A percentile compares a stretch with the other conserved stretches of the same genome.
These are phyloP conservation scores for Drosophila lutescens DNA, from an alignment of 2,888 invertebrate species.

Conservation along the genomic window DNA sequence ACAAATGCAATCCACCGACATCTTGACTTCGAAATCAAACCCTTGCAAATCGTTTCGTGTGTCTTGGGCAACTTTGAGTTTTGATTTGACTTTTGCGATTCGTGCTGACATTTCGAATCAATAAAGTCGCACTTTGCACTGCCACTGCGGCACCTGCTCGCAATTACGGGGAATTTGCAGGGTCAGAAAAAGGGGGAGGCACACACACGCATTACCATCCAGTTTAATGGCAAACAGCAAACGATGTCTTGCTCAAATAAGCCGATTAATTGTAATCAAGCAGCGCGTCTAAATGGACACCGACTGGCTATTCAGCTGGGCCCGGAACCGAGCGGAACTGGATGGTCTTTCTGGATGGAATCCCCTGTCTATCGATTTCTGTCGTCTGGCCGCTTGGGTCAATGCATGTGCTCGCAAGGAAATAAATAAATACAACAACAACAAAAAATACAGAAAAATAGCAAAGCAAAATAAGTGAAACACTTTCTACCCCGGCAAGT, in stretches of 20 bases:
- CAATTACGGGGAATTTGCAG: not conserved
- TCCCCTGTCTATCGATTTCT: constrained; percentile 67
- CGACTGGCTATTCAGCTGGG: constrained; percentile 30
- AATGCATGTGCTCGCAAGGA: constrained; percentile 56
- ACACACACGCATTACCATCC: constrained; percentile 39
- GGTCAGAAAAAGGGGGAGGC: constrained; percentile 7
- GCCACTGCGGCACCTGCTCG: constrained; percentile 33
- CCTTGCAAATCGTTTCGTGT: constrained; percentile 8
- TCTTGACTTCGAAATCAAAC: constrained; percentile 2
- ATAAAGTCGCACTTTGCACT: constrained; percentile 58
- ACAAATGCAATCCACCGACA: not conserved
- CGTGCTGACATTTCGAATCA: constrained; percentile 66
- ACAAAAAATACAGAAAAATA: not conserved
- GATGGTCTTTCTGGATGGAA: constrained; percentile 21
- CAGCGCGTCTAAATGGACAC: constrained; percentile 51
- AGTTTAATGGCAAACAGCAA: constrained; percentile 52
- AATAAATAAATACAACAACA: constrained; percentile 20
- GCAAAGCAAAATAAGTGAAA: constrained; percentile 59
- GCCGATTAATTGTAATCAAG: constrained; percentile 80
- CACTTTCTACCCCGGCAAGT: constrained; percentile 73
- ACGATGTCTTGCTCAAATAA: constrained; percentile 65
- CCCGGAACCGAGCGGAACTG: constrained; percentile 24
- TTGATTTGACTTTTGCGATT: constrained; percentile 36
- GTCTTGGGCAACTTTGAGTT: constrained; percentile 20
- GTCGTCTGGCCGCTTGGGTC: constrained; percentile 67